Evolutionary conservation across 2,888 invertebrate genomes (phyloP).

Genomic region (Piscicola geometra): DNA sequence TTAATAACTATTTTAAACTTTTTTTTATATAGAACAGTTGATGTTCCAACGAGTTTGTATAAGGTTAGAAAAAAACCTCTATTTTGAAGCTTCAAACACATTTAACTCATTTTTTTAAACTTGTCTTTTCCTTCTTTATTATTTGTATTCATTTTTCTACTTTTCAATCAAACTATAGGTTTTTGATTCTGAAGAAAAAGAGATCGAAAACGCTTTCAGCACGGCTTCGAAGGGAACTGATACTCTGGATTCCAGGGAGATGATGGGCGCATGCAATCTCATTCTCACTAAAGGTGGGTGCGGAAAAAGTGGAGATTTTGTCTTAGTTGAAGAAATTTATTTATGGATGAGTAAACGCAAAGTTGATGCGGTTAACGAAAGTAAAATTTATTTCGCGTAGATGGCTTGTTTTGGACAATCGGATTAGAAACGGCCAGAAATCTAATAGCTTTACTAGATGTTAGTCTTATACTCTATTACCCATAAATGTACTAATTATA

Average conservation of each 20-base stretch:
- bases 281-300: constrained; percentile 9
- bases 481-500: neutral
- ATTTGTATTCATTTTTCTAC: too few species aligned
- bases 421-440: constrained; percentile 84
- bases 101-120: too few species aligned
- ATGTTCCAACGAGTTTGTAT: too few species aligned
- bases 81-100: too few species aligned
- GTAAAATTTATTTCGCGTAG: too few species aligned
- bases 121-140: too few species aligned
- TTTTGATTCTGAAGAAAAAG: neutral
- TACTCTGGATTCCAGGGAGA: constrained; percentile 7
- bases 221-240: neutral
- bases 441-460: constrained; percentile 86
- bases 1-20: too few species aligned
- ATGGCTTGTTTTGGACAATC: constrained; percentile 58
- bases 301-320: neutral
- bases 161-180: too few species aligned
- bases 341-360: too few species aligned
- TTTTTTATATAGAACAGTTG: too few species aligned
- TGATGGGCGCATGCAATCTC: constrained; percentile 5
- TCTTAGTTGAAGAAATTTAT: neutral
- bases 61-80: too few species aligned
- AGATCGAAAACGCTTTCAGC: neutral
- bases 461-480: constrained; percentile 47
- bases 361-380: too few species aligned